These are phyloP conservation scores for Hydrotaea diabolus DNA, from an alignment of 2,888 invertebrate genomes.

Conservation along the genomic window DNA sequence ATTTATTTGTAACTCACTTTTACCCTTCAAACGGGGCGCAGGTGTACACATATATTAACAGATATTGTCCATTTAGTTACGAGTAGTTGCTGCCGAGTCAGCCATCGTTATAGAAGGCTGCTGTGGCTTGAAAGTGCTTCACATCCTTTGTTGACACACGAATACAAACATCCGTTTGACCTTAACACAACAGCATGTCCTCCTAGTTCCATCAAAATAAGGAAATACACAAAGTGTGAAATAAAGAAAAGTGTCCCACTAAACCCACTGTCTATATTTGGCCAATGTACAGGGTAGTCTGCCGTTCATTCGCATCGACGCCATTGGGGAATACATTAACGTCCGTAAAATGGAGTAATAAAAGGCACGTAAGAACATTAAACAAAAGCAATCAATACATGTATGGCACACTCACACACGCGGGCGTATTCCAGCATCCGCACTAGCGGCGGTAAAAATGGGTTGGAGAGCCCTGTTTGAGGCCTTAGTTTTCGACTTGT, in stretches of 20 bases:
- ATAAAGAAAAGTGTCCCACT: neutral
- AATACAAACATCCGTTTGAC: neutral
- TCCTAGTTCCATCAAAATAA: neutral
- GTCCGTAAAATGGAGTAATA: conserved; percentile 8
- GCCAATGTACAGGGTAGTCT: neutral
- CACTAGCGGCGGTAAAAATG: neutral
- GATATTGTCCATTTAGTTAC: neutral
- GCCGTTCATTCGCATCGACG: neutral
- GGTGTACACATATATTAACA: neutral
- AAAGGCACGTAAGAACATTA: neutral
- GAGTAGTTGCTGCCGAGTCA: neutral
- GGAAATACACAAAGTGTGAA: neutral
- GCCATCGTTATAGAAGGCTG: too few species aligned
- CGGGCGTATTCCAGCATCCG: neutral
- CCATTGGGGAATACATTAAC: neutral
- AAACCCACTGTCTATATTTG: neutral
- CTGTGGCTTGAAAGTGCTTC: neutral
- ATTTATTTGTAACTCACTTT: too few species aligned
- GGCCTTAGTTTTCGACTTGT: neutral
- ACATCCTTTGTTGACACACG: neutral
- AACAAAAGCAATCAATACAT: conserved; percentile 24
- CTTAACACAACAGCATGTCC: neutral
- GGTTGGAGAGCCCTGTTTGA: neutral
- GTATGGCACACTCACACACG: neutral
- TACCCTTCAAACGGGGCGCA: neutral